phyloP scores from a whole-genome alignment of 2,113 vertebrate species.

The Oxyruncus cristatus region DNA sequence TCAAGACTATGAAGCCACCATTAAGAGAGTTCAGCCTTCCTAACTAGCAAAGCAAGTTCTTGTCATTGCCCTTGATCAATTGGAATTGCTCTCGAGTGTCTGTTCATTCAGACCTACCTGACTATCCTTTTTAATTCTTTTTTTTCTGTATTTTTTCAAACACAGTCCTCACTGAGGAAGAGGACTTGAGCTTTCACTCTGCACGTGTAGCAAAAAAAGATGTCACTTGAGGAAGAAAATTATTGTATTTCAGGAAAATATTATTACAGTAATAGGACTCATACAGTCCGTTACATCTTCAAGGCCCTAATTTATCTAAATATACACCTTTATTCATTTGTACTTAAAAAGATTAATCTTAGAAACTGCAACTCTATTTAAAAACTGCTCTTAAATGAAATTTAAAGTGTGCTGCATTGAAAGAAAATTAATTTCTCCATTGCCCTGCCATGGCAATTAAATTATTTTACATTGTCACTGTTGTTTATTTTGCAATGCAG shows the following conservation, averaged over 20 bases:
- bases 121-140: background rate
- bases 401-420: background rate
- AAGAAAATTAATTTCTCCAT: background rate
- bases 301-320: background rate
- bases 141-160: background rate
- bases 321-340: background rate
- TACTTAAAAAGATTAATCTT: background rate
- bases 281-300: background rate
- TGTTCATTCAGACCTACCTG: background rate
- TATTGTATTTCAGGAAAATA: slow-evolving; percentile 13
- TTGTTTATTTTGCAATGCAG: background rate
- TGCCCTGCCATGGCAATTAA: background rate
- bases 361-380: background rate
- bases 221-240: background rate
- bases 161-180: background rate
- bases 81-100: background rate
- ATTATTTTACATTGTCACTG: background rate
- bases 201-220: background rate
- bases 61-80: background rate
- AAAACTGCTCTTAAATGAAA: background rate
- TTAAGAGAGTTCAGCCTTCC: background rate
- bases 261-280: background rate
- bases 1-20: background rate
- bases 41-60: slow-evolving; percentile 17
- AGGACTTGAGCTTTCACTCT: background rate